These are phyloP conservation scores for Tapera naevia DNA, from an alignment of 2,797 vertebrate genomes.

Conservation along the genomic window DNA sequence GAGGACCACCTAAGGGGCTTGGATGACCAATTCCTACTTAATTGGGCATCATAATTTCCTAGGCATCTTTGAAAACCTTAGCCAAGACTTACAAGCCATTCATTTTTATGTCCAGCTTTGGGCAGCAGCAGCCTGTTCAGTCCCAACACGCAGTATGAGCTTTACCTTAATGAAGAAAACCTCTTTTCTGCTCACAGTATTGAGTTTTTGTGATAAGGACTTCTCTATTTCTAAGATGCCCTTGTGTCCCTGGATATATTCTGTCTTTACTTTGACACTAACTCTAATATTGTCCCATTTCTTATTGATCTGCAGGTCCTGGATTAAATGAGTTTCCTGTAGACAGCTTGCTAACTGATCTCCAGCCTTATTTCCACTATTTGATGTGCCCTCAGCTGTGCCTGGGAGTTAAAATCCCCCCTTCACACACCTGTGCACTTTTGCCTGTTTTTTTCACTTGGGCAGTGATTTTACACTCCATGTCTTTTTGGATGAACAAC, in stretches of 20 bases:
- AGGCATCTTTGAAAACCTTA: not conserved
- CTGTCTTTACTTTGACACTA: not conserved
- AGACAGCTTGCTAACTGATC: not conserved
- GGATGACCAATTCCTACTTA: not conserved
- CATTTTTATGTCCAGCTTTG: not conserved
- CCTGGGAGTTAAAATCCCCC: not conserved
- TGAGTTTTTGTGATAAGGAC: not conserved
- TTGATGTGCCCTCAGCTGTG: not conserved
- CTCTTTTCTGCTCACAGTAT: not conserved
- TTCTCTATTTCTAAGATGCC: not conserved
- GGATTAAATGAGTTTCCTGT: not conserved
- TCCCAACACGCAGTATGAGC: not conserved
- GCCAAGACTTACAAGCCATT: not conserved
- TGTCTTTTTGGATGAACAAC: not conserved
- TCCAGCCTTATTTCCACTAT: not conserved
- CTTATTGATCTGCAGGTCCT: not conserved
- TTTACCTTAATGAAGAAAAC: not conserved
- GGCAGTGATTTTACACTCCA: slow-evolving; percentile 36
- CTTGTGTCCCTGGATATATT: not conserved
- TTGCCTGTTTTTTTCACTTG: not conserved
- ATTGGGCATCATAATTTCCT: not conserved
- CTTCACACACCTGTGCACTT: not conserved
- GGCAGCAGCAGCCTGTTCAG: not conserved
- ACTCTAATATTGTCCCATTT: not conserved
- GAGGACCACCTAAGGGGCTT: not conserved